A percentile compares a stretch with the other conserved stretches of the same genome.
These are phyloP conservation scores for Koerneria pararmatus DNA, from an alignment of 2,888 invertebrate genomes.

Conservation along the genomic window DNA sequence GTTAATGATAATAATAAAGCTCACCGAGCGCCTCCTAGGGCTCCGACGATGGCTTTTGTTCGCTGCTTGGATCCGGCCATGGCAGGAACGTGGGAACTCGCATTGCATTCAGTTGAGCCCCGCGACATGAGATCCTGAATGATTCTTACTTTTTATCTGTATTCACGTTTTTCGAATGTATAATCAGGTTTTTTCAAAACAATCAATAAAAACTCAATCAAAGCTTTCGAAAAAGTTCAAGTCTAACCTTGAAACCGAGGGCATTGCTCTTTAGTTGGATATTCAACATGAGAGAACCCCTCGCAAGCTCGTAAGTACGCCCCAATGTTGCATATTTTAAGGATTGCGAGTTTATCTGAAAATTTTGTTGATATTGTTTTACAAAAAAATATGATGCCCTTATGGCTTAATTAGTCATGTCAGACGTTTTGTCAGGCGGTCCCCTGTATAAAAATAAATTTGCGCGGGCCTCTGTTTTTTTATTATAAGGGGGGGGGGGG, in stretches of 20 bases:
- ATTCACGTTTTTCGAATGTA: too few relatives aligned
- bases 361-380: too few relatives aligned
- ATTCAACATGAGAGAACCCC: conserved; percentile 67
- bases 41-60: conserved; percentile 16
- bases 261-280: conserved; percentile 95
- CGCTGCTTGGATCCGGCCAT: conserved; percentile 12
- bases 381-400: too few relatives aligned
- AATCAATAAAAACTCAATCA: not conserved
- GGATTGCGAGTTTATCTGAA: conserved; percentile 84
- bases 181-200: not conserved
- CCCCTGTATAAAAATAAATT: too few relatives aligned
- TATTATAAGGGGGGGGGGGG: too few relatives aligned
- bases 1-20: not conserved
- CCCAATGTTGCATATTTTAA: conserved; percentile 88
- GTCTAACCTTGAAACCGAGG: conserved; percentile 64
- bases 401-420: too few relatives aligned
- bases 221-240: conserved; percentile 13
- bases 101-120: not conserved
- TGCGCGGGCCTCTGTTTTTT: too few relatives aligned
- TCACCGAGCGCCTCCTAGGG: conserved; percentile 16
- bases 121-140: conserved; percentile 12
- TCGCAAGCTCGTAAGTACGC: conserved; percentile 61
- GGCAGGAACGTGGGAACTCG: conserved; percentile 7
- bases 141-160: not conserved
- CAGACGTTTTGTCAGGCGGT: too few relatives aligned